Evolutionary conservation across 2,113 vertebrate genomes (phyloP), one percentile per base, ranked within the genome.

Genomic region (Seriola aureovittata): DNA sequence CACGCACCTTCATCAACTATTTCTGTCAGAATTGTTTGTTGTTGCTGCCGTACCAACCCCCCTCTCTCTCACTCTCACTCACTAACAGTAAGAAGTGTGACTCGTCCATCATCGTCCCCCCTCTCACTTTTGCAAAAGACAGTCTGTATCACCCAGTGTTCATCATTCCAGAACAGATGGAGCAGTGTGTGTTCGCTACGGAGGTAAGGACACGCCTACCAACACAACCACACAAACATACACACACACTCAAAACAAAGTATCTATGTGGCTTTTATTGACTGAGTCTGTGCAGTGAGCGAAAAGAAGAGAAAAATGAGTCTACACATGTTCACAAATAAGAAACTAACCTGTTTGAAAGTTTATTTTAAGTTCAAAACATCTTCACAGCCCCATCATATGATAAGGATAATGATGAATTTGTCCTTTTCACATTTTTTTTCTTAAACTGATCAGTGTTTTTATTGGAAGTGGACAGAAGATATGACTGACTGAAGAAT

Each of bases 151-250:
- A 93, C 13, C 94, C 95, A 0, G 92, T 96, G 54, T 96, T 94
- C 88, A 93, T 95, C 78, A 93, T 95, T 65, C 94, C 95, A 0
- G 96, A 96, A 25, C 93, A 93, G 55, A 84, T 89, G 71, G 95
- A 96, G 29, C 94, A 92, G 71, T 93, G 94, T 86, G 92, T 96
- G 75, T 96, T 96, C 66, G 96, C 96, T 73, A 96, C 96, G 34
- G 96, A 97, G 96, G 96, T 96, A 92, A 91, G 86, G 36, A 71
- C 32, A n/a, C 57, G 36, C 52, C n/a, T 10, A 52, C 50, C 17
- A 8, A 52, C 50, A n/a, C 58, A 38, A 13, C 2, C 21, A 52
- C 50, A n/a, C 58, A 38, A 13, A 1, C 21, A 59, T 46, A 25
- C 13, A 42, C 57, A 65, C 38, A 46, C 34, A 36, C 4, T 5